Conservation (phyloP, 30 jellyfish, hydroid and myxozoan species). For the Mastigias papua region DNA sequence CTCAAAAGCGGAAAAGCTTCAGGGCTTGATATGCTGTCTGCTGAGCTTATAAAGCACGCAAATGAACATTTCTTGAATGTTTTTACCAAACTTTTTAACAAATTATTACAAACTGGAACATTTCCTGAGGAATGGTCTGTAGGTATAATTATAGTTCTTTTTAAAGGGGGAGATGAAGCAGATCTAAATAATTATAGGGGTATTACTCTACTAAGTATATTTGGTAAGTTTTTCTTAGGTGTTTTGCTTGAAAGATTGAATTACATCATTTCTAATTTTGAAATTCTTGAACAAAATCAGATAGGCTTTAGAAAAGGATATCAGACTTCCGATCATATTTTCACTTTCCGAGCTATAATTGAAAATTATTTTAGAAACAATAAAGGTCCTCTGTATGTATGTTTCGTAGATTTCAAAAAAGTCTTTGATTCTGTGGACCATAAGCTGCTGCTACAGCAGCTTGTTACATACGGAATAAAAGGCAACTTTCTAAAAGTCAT, state of each 20-base stretch:
- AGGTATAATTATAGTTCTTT: slow-evolving; percentile 50
- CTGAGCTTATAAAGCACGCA: slow-evolving; percentile 16
- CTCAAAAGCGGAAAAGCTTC: slow-evolving; percentile 41
- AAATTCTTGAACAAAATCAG: slow-evolving; percentile 48
- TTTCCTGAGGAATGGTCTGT: slow-evolving; percentile 57
- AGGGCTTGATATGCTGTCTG: slow-evolving; percentile 16
- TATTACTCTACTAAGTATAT: slow-evolving; percentile 27
- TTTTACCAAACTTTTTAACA: slow-evolving; percentile 22
- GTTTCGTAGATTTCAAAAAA: slow-evolving; percentile 39
- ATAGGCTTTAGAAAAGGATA: slow-evolving; percentile 61
- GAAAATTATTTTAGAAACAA: slow-evolving; percentile 40
- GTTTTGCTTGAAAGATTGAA: slow-evolving; percentile 45
- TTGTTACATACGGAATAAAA: slow-evolving; percentile 43
- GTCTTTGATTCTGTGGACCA: slow-evolving; percentile 58
- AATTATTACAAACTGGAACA: slow-evolving; percentile 29
- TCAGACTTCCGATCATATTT: slow-evolving; percentile 52
- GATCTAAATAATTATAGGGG: slow-evolving; percentile 52
- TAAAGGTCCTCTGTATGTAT: slow-evolving; percentile 36
- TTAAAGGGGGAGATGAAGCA: slow-evolving; percentile 26
- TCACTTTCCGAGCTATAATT: slow-evolving; percentile 38
- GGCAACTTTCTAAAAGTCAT: slow-evolving; percentile 48
- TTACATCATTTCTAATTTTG: slow-evolving; percentile 2
- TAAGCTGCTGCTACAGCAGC: slow-evolving; percentile 35
- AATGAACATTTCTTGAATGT: neutral
- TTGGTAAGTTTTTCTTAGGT: slow-evolving; percentile 40